Evolutionary conservation across 2,113 vertebrate genomes (phyloP).

Genomic region (Cercocebus atys): DNA sequence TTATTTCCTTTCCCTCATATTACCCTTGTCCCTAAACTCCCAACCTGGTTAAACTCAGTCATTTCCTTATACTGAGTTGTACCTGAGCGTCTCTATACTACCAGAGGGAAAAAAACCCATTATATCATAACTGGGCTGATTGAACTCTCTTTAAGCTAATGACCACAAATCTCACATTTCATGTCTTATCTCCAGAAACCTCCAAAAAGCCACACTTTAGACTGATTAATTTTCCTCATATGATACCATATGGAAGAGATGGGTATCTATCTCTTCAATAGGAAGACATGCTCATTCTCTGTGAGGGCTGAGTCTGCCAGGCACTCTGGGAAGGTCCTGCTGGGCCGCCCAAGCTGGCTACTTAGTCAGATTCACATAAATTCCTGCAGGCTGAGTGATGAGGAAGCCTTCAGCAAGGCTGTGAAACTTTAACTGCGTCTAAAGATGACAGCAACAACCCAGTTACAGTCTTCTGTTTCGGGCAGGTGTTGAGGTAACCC

Average conservation of each 20-base stretch:
- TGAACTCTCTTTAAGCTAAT: not conserved
- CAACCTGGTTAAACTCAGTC: not conserved
- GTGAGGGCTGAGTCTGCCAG: not conserved
- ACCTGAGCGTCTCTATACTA: not conserved
- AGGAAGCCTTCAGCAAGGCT: not conserved
- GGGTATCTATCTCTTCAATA: not conserved
- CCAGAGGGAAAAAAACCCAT: not conserved
- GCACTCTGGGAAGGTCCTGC: not conserved
- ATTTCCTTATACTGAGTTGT: not conserved
- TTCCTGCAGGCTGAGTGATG: no score
- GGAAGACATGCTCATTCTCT: not conserved
- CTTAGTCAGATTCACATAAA: not conserved
- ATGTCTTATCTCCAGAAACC: not conserved
- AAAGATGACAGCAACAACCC: not conserved
- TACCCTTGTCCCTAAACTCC: not conserved
- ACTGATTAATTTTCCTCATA: not conserved
- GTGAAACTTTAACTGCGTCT: not conserved
- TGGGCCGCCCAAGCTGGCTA: rapidly evolving
- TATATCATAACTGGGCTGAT: no score
- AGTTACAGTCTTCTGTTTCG: not conserved
- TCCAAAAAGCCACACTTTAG: not conserved
- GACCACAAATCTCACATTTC: not conserved
- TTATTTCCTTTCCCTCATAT: not conserved
- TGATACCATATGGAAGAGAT: not conserved
- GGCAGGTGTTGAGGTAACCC: not conserved